Evolutionary conservation across 1,140 invertebrate species (phyloP), one percentile per base, ranked within the genome.

Genomic region (Diprion similis): DNA sequence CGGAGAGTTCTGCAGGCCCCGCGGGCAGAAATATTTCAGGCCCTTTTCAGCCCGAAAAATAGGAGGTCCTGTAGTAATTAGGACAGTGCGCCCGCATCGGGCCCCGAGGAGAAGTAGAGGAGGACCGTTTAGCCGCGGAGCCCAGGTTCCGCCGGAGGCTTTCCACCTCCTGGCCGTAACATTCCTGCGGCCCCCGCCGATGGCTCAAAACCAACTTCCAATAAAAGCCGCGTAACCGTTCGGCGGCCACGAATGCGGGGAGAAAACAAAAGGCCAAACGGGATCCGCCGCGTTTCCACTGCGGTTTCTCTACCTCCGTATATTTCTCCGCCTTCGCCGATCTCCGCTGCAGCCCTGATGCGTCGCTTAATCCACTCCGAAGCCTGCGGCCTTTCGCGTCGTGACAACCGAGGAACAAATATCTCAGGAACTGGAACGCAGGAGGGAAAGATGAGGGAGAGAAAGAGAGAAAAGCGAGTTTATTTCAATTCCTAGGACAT

Each of bases 41-140:
- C 84, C 81, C 83, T 86, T 37, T 87, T 88, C 81, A 86, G 81
- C 75, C 77, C 77, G 76, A 74, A 81, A 84, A 84, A 84, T 81
- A 83, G 79, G 80, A 83, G 82, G 76, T 78, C 83, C 85, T 80
- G 85, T 86, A 87, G 83, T 87, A 87, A 87, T 87, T 87, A 87
- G 86, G 86, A 88, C 85, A 88, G 85, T 88, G 82, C 78, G 84
- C 86, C 86, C 86, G 86, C 84, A 88, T 88, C 51, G 51, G 77
- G 77, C 75, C 79, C 76, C 78, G 81, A 79, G 80, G 80, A 71
- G 80, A 76, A 81, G 78, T 79, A 78, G 51, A 59, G 51, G 51
- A 59, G 9, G 11, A 17, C 11, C 51, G 51, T 59, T 59, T 59
- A 59, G 11, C 51, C 51, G 51, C n/a, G 51, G 11, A 8, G 51